Conservation (phyloP, 2,113 vertebrate genomes). For the Paradisaea rubra region DNA sequence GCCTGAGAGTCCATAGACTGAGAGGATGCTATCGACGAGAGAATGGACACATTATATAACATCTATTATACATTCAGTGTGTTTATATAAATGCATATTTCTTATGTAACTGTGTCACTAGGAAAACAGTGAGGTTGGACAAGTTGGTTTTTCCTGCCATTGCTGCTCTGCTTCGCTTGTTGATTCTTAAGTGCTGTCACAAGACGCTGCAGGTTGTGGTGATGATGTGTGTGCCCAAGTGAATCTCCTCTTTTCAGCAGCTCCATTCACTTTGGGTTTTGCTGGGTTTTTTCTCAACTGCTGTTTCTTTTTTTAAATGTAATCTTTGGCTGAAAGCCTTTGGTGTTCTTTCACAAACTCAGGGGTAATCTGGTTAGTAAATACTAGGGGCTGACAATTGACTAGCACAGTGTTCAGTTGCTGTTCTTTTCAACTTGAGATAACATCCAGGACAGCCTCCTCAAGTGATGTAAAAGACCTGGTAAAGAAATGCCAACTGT, state of each 20-base stretch:
- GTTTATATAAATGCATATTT: conserved; percentile 23
- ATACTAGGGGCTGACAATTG: neutral
- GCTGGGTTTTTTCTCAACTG: neutral
- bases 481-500: conserved; percentile 53
- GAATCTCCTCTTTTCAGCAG: neutral
- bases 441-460: neutral
- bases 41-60: neutral
- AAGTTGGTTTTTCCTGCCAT: neutral
- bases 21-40: neutral
- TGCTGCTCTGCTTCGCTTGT: neutral
- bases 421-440: conserved; percentile 25
- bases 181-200: neutral
- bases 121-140: neutral
- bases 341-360: neutral
- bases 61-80: neutral
- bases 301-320: neutral
- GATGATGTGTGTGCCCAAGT: neutral
- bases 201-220: neutral
- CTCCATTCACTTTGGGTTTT: neutral
- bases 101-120: conserved; percentile 19
- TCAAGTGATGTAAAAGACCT: conserved; percentile 27
- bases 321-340: conserved; percentile 7
- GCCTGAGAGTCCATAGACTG: neutral
- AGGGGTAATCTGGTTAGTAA: neutral
- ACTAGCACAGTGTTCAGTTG: neutral